phyloP scores from a whole-genome alignment of 2,113 vertebrate species.

The Passerina amoena region DNA sequence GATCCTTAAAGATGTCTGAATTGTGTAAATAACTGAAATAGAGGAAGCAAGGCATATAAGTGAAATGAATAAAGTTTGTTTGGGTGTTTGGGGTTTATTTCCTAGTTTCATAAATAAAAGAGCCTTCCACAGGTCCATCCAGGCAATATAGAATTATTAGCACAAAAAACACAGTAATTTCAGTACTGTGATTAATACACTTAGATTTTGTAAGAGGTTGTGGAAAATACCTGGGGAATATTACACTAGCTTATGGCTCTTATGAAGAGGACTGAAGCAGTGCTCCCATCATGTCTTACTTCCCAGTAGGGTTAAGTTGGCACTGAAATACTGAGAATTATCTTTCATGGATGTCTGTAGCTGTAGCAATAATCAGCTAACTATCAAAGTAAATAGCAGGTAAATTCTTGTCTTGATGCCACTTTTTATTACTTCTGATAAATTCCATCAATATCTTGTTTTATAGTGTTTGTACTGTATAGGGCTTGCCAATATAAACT shows the following conservation, averaged over 20 bases:
- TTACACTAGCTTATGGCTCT: background rate
- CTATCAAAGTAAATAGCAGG: background rate
- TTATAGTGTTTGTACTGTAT: background rate
- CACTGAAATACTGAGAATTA: background rate
- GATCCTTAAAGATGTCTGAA: background rate
- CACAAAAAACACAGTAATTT: background rate
- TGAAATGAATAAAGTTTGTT: background rate
- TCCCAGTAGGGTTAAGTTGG: background rate
- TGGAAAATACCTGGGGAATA: background rate
- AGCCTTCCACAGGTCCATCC: background rate
- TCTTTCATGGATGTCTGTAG: accelerated
- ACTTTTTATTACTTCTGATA: background rate
- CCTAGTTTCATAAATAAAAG: background rate
- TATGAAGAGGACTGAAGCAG: background rate
- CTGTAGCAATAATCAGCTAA: background rate
- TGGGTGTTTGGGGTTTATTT: accelerated
- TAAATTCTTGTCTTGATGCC: background rate
- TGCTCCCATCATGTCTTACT: accelerated
- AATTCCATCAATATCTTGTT: background rate
- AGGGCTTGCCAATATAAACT: background rate
- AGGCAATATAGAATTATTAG: background rate
- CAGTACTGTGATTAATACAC: background rate
- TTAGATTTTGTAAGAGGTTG: background rate
- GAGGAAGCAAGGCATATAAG: background rate
- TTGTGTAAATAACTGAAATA: background rate